phyloP scores from a whole-genome alignment of 2,888 invertebrate genomes.

The Euclidia mi region DNA sequence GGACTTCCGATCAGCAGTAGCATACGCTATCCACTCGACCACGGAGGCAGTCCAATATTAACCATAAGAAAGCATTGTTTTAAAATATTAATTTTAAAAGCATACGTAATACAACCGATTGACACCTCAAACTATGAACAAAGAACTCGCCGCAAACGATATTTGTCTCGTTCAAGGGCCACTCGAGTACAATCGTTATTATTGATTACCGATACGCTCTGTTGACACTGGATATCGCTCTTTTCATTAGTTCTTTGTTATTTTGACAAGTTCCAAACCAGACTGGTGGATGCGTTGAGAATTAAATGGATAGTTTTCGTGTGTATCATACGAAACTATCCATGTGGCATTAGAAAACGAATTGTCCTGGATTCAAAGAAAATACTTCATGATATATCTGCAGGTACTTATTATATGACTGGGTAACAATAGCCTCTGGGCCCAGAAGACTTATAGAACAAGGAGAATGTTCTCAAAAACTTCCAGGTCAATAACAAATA shows the following conservation, averaged over 20 bases:
- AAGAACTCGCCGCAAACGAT: conserved; percentile 38
- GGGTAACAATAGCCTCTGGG: too few species aligned
- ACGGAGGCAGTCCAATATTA: too few species aligned
- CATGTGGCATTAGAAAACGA: too few species aligned
- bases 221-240: conserved; percentile 45
- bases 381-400: too few species aligned
- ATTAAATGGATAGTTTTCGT: conserved; percentile 20
- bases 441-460: too few species aligned
- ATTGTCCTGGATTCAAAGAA: too few species aligned
- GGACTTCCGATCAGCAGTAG: too few species aligned
- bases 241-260: conserved; percentile 52
- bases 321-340: conserved; percentile 20
- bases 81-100: neutral
- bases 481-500: too few species aligned
- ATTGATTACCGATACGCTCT: conserved; percentile 50
- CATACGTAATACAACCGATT: conserved; percentile 27
- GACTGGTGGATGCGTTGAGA: conserved; percentile 28
- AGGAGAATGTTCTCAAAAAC: too few species aligned
- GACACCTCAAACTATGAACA: conserved; percentile 42
- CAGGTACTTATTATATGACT: too few species aligned
- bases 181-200: conserved; percentile 26
- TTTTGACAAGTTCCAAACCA: conserved; percentile 48
- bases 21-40: too few species aligned
- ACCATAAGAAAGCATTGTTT: too few species aligned
- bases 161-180: conserved; percentile 41